Evolutionary conservation across 2,797 vertebrate genomes (phyloP).

Genomic region (Sylvia borin): DNA sequence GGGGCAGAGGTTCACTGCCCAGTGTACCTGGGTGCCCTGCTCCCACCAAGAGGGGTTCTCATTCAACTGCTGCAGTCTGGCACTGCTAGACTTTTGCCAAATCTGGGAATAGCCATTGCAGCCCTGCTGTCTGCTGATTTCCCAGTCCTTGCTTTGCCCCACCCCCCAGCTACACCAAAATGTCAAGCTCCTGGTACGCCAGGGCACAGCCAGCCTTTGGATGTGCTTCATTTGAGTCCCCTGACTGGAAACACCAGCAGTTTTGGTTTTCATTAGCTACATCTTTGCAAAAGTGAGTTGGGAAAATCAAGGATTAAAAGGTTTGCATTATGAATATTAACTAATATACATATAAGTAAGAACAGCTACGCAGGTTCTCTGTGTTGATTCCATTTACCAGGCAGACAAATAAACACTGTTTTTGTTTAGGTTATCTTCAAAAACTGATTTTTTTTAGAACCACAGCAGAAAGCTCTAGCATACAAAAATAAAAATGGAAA

Average conservation of each 20-base stretch:
- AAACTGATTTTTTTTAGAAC: not conserved
- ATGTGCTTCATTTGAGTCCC: not conserved
- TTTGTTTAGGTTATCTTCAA: not conserved
- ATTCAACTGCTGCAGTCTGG: not conserved
- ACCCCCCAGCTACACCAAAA: not conserved
- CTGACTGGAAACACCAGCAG: not conserved
- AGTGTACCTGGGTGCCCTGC: not conserved
- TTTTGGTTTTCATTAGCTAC: not conserved
- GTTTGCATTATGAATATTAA: not conserved
- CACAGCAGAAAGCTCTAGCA: not conserved
- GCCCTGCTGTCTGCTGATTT: not conserved
- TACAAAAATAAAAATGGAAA: not conserved
- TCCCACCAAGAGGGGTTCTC: not conserved
- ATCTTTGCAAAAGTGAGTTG: not conserved
- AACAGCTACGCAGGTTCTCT: not conserved
- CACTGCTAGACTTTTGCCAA: not conserved
- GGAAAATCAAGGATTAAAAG: not conserved
- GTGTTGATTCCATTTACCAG: not conserved
- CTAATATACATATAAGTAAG: not conserved
- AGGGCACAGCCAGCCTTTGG: not conserved
- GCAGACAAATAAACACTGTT: not conserved
- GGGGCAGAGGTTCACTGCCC: not conserved
- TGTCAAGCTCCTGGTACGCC: not conserved
- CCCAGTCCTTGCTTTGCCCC: not conserved
- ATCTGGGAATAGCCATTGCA: not conserved